Conservation (phyloP, 2,797 vertebrate species). For the Platalea minor region DNA sequence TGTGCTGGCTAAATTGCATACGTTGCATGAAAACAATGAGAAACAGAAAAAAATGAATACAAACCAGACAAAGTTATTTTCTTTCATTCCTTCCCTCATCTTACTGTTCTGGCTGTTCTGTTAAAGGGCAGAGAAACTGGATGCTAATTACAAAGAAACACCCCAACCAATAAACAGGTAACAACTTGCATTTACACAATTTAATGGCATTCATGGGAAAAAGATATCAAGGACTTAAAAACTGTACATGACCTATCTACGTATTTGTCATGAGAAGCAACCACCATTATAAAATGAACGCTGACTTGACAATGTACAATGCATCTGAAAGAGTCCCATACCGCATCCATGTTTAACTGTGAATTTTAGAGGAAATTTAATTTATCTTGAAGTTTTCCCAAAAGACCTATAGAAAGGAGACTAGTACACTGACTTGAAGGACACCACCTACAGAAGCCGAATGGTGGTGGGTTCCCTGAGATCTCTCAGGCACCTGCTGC, state of each 20-base stretch:
- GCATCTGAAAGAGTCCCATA: not conserved
- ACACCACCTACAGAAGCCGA: not conserved
- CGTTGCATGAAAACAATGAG: not conserved
- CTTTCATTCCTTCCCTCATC: not conserved
- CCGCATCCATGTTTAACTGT: not conserved
- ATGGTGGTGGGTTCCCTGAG: not conserved
- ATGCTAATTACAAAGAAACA: not conserved
- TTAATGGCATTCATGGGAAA: not conserved
- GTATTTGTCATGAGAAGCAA: not conserved
- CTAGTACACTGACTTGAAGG: not conserved
- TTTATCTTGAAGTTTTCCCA: not conserved
- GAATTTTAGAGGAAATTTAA: not conserved
- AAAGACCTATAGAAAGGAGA: not conserved
- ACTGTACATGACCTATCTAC: not conserved
- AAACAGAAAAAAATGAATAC: not conserved
- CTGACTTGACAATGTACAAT: not conserved
- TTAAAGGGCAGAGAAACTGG: not conserved
- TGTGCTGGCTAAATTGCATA: not conserved
- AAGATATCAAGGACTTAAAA: not conserved
- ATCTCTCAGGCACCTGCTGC: not conserved
- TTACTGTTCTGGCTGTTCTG: not conserved
- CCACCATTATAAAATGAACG: not conserved
- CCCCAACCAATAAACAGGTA: not conserved
- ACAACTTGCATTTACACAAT: not conserved
- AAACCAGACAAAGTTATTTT: not conserved